Conservation (phyloP, 2,797 vertebrate species). For the Sebastes steindachneri region DNA sequence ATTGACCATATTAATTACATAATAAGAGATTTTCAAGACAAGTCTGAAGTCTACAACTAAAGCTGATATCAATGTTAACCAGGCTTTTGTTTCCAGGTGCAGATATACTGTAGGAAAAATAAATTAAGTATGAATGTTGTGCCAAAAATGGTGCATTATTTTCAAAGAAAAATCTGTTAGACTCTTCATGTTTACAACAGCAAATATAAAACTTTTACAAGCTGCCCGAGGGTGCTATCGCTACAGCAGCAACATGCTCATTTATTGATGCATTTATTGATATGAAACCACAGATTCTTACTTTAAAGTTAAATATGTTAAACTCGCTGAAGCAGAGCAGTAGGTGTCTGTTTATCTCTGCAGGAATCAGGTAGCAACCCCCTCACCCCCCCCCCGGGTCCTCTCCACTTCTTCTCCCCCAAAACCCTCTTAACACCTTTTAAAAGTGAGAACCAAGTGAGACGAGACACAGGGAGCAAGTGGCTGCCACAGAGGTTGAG, state of each 20-base stretch:
- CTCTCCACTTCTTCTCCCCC: neutral
- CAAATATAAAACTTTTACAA: neutral
- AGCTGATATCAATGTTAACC: neutral
- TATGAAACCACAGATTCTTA: neutral
- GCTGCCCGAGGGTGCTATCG: neutral
- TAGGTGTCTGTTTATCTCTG: neutral
- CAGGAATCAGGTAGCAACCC: neutral
- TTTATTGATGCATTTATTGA: constrained; percentile 4
- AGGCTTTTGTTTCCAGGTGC: neutral
- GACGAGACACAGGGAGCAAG: constrained; percentile 7
- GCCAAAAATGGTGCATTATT: neutral
- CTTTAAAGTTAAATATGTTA: neutral
- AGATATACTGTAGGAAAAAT: neutral
- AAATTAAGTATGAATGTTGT: neutral
- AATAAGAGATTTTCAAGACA: neutral
- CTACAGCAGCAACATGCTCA: neutral
- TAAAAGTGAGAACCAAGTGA: constrained; percentile 16
- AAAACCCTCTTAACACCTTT: constrained; percentile 1
- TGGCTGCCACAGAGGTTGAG: constrained; percentile 44
- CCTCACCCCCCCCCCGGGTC: too few species aligned
- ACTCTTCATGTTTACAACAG: neutral
- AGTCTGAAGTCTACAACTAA: neutral
- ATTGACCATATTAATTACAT: neutral
- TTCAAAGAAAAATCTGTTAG: neutral
- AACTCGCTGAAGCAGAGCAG: neutral